Conservation (phyloP, 2,888 invertebrate species). For the Eupithecia vulgata region DNA sequence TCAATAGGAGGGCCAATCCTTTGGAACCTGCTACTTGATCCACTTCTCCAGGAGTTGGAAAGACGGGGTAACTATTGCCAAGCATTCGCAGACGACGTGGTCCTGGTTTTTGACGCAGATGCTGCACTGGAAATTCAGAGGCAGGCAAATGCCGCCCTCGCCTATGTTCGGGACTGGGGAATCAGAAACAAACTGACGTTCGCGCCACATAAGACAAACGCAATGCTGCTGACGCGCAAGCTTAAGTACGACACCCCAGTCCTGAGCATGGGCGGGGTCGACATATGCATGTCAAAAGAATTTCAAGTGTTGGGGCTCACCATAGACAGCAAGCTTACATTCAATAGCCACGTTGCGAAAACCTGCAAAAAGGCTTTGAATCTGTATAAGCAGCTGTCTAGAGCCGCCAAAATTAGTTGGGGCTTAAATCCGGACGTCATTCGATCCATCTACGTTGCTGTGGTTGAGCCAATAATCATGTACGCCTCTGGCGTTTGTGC, state of each 20-base stretch:
- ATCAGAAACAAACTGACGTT: conserved; percentile 16
- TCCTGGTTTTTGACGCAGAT: conserved; percentile 26
- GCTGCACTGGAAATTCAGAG: conserved; percentile 22
- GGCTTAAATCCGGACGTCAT: conserved; percentile 13
- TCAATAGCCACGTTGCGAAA: background rate
- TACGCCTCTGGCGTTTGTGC: conserved; percentile 15
- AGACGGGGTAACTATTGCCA: conserved; percentile 20
- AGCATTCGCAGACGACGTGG: conserved; percentile 34
- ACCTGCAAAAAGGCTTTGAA: conserved; percentile 18
- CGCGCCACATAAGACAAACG: too few relatives aligned
- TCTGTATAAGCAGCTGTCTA: conserved; percentile 2
- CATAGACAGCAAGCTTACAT: too few relatives aligned
- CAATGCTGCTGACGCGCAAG: too few relatives aligned
- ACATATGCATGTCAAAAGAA: too few relatives aligned
- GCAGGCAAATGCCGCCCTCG: conserved; percentile 37
- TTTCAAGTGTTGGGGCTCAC: too few relatives aligned
- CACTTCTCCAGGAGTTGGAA: conserved; percentile 16
- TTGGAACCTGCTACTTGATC: conserved; percentile 41
- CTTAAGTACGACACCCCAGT: too few relatives aligned
- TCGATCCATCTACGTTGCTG: background rate
- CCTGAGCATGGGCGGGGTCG: too few relatives aligned
- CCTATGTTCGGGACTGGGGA: conserved; percentile 22
- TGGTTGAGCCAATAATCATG: conserved; percentile 13
- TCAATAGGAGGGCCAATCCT: conserved; percentile 19
- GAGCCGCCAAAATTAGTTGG: background rate